Evolutionary conservation across 2,113 vertebrate genomes (phyloP).

Genomic region (Oceanodroma tethys): DNA sequence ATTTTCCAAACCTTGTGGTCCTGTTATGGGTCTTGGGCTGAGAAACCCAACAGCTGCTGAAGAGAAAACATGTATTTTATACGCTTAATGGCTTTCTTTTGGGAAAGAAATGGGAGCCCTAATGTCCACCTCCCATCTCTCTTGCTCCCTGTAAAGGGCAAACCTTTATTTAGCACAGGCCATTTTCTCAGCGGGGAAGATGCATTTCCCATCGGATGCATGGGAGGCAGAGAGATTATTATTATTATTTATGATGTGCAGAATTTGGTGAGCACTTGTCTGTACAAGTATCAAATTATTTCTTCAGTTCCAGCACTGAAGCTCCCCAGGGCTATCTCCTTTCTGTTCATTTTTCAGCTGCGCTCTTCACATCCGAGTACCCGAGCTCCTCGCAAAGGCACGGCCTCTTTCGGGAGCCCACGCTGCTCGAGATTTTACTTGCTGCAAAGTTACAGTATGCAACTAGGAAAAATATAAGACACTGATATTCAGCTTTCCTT

Average conservation of each 20-base stretch:
- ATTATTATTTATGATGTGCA: not conserved
- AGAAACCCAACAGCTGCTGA: slow-evolving; percentile 15
- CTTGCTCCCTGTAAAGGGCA: not conserved
- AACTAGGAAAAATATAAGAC: not conserved
- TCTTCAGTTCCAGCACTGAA: not conserved
- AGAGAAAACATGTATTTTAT: not conserved
- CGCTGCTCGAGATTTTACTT: not conserved
- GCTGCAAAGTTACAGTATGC: not conserved
- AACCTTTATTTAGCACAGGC: not conserved
- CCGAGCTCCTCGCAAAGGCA: not conserved
- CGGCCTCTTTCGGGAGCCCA: not conserved
- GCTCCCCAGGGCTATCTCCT: not conserved
- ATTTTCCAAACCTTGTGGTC: not conserved
- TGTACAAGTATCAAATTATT: not conserved
- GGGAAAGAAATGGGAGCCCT: not conserved
- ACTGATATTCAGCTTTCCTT: not conserved
- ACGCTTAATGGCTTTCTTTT: not conserved
- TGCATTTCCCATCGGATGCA: not conserved
- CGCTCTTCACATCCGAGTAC: not conserved
- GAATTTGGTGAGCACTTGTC: not conserved
- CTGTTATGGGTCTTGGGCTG: not conserved
- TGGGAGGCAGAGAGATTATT: not conserved
- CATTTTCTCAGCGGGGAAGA: not conserved
- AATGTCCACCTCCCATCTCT: not conserved
- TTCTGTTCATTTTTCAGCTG: not conserved